phyloP scores from a whole-genome alignment of 2,888 invertebrate species.

The Galerucella nymphaeae region DNA sequence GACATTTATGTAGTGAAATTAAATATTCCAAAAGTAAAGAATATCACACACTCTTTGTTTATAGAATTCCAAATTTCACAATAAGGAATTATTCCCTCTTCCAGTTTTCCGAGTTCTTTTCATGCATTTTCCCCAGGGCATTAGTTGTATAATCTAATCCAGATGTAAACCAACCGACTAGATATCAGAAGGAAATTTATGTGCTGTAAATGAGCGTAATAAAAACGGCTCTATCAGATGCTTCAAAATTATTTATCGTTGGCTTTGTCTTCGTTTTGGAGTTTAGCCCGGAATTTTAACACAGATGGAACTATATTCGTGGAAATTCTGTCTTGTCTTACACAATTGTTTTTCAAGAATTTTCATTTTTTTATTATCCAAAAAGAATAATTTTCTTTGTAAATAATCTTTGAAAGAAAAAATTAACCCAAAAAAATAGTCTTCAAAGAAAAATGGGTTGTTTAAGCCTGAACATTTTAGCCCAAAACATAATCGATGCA shows the following conservation, averaged over 20 bases:
- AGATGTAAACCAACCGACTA: not conserved
- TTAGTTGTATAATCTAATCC: constrained; percentile 23
- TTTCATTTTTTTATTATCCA: too few relatives aligned
- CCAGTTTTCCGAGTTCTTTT: constrained; percentile 22
- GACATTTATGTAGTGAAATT: not conserved
- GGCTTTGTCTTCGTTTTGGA: constrained; percentile 6
- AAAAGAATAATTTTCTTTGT: too few relatives aligned
- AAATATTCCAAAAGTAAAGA: too few relatives aligned
- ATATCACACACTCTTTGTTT: too few relatives aligned
- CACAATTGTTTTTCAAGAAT: not conserved
- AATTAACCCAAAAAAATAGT: too few relatives aligned
- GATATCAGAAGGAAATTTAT: constrained; percentile 17
- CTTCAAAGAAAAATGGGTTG: too few relatives aligned
- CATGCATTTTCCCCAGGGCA: constrained; percentile 6
- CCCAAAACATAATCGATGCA: too few relatives aligned
- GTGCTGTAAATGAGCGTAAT: constrained; percentile 11
- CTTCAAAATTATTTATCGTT: constrained; percentile 12
- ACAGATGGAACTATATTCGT: not conserved
- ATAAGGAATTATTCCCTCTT: too few relatives aligned
- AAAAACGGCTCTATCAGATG: constrained; percentile 12
- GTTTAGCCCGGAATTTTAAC: constrained; percentile 10
- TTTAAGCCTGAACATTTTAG: too few relatives aligned
- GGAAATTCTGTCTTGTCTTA: not conserved
- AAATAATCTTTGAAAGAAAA: too few relatives aligned
- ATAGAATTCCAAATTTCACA: too few relatives aligned